Evolutionary conservation across 2,888 invertebrate species (phyloP).

Genomic region (Melieria omissa): DNA sequence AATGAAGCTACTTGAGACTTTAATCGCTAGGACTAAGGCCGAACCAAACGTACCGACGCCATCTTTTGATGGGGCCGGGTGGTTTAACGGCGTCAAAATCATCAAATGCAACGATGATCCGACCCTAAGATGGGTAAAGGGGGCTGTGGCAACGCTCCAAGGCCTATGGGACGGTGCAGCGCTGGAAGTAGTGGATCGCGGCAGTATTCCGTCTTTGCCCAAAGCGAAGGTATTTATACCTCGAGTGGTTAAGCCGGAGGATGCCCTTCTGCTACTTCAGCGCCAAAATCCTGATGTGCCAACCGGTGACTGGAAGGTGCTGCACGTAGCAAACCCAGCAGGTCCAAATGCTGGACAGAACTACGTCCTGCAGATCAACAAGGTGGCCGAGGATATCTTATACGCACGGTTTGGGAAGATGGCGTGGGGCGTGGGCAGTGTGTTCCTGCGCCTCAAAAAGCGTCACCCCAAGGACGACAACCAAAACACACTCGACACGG

Average conservation of each 20-base stretch:
- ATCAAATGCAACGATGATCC: slow-evolving; percentile 7
- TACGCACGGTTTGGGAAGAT: not conserved
- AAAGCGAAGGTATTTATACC: slow-evolving; percentile 13
- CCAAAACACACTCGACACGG: slow-evolving; percentile 4
- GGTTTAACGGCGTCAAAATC: slow-evolving; percentile 5
- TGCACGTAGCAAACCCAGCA: slow-evolving; percentile 2
- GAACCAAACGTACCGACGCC: not conserved
- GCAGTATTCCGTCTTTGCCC: not conserved
- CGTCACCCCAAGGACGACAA: slow-evolving; percentile 5
- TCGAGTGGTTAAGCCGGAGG: not conserved
- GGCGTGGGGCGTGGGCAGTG: slow-evolving; percentile 2
- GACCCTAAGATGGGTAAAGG: not conserved
- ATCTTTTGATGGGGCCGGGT: slow-evolving; percentile 8
- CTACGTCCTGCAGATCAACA: too few relatives aligned
- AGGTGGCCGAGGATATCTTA: too few relatives aligned
- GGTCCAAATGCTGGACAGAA: not conserved
- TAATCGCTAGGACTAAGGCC: not conserved
- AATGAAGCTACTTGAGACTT: slow-evolving; percentile 2
- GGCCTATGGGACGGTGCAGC: not conserved
- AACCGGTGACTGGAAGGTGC: not conserved
- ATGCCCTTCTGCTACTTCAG: not conserved
- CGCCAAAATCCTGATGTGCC: slow-evolving; percentile 13
- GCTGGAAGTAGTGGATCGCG: not conserved
- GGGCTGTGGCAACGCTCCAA: not conserved
- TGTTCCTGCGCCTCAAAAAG: slow-evolving; percentile 7